These are phyloP conservation scores for Sitta carolinensis DNA, from an alignment of 2,797 vertebrate species.

Conservation along the genomic window DNA sequence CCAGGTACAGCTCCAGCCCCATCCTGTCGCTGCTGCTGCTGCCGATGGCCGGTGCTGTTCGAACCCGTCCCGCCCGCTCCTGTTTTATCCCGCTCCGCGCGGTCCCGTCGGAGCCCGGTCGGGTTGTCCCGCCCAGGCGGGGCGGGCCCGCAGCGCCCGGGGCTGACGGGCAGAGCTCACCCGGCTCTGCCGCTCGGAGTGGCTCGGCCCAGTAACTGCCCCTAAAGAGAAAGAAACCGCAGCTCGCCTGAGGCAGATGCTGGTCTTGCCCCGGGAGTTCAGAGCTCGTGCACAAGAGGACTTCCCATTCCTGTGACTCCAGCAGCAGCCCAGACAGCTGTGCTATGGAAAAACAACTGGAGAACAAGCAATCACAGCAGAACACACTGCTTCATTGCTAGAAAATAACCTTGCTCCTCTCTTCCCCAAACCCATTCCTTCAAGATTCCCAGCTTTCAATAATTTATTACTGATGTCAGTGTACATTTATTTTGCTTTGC, in stretches of 20 bases:
- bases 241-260: background rate
- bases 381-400: fast-evolving
- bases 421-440: background rate
- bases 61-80: fast-evolving
- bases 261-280: background rate
- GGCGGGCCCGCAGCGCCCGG: background rate
- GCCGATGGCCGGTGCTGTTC: fast-evolving
- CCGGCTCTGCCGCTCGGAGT: too few species aligned
- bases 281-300: background rate
- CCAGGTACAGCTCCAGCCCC: slow-evolving; percentile 19
- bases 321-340: background rate
- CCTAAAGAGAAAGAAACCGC: fast-evolving
- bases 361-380: background rate
- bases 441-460: background rate
- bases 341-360: background rate
- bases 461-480: fast-evolving
- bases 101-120: too few species aligned
- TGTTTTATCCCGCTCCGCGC: fast-evolving
- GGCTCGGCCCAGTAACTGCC: background rate
- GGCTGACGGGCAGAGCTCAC: too few species aligned
- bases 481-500: background rate
- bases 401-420: fast-evolving
- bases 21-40: background rate
- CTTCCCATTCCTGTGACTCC: background rate
- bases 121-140: background rate